Conservation (phyloP, 2,113 vertebrate species). For the Vulpes lagopus region DNA sequence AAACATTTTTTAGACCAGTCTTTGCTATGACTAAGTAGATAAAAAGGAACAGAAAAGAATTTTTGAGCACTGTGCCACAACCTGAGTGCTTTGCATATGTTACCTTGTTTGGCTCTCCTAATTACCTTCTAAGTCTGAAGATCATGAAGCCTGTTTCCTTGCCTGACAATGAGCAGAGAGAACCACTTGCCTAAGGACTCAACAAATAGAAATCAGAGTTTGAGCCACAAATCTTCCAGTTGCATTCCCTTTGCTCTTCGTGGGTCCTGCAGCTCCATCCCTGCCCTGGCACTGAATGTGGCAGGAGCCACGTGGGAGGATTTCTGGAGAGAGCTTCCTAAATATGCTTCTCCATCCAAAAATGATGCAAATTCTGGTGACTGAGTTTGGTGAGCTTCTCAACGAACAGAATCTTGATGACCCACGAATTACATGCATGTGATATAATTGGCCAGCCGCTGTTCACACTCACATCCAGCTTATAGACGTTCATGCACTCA, state of each 20-base stretch:
- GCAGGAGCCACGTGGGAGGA: background rate
- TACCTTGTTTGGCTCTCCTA: background rate
- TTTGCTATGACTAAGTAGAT: background rate
- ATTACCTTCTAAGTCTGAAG: background rate
- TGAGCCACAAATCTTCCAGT: background rate
- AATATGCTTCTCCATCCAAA: background rate
- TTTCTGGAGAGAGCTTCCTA: background rate
- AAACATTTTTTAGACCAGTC: background rate
- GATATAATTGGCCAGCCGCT: background rate
- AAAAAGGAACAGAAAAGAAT: background rate
- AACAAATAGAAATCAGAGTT: background rate
- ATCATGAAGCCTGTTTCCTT: background rate
- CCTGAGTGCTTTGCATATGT: background rate
- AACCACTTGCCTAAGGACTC: background rate
- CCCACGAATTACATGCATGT: accelerated
- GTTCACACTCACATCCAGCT: background rate
- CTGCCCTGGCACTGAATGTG: background rate
- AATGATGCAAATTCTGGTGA: background rate
- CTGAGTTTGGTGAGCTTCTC: background rate
- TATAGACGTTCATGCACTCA: background rate
- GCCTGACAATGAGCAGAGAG: background rate
- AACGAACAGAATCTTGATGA: background rate
- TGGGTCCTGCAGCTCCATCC: background rate
- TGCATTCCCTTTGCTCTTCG: background rate
- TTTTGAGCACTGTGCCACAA: background rate